These are phyloP conservation scores for Syrista parreyssii DNA, from an alignment of 2,888 invertebrate species.

Conservation along the genomic window DNA sequence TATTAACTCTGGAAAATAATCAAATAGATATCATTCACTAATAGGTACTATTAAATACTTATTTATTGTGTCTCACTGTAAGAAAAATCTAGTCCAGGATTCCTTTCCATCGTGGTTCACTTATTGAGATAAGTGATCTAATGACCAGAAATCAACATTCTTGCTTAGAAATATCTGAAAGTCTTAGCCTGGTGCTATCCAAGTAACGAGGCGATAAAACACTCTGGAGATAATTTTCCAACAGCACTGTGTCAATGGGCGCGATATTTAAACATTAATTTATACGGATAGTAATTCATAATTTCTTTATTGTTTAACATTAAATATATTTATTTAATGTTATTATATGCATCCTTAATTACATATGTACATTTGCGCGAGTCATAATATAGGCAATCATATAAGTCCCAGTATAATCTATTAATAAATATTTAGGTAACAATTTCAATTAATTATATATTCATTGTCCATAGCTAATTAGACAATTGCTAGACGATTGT, in stretches of 20 bases:
- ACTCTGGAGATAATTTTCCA: not conserved
- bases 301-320: not conserved
- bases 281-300: not conserved
- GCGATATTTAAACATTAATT: not conserved
- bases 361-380: not conserved
- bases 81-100: constrained; percentile 11
- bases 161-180: not conserved
- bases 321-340: not conserved
- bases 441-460: not conserved
- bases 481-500: not conserved
- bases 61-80: not conserved
- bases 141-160: not conserved
- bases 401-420: not conserved
- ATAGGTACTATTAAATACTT: not conserved
- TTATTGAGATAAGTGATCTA: not conserved
- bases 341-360: not conserved
- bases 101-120: constrained; percentile 3
- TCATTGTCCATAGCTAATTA: not conserved
- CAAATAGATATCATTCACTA: not conserved
- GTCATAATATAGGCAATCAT: not conserved
- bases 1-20: not conserved
- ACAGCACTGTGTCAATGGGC: not conserved
- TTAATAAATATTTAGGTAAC: not conserved
- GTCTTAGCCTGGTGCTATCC: not conserved
- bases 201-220: not conserved